Conservation (phyloP, 2,888 invertebrate genomes). For the Salpingus planirostris region DNA sequence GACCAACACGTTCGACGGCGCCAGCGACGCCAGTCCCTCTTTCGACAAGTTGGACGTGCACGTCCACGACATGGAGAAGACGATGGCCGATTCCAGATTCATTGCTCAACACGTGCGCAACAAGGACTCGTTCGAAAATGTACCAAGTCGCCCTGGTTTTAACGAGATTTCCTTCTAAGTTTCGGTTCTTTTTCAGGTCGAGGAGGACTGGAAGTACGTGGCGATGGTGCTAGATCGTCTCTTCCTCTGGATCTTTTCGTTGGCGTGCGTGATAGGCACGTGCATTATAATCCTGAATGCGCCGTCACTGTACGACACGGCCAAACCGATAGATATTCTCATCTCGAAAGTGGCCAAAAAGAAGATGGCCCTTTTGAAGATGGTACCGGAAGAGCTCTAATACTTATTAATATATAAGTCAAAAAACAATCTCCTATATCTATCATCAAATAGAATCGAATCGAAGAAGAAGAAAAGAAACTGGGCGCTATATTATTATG, state of each 20-base stretch:
- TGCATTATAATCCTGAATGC: constrained; percentile 82
- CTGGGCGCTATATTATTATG: too few species aligned
- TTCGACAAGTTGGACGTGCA: constrained; percentile 73
- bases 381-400: constrained; percentile 58
- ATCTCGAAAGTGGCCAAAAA: constrained; percentile 89
- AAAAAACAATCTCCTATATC: background rate
- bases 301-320: constrained; percentile 84
- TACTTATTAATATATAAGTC: background rate
- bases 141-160: constrained; percentile 34
- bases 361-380: constrained; percentile 78
- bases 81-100: constrained; percentile 85
- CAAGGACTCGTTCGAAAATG: constrained; percentile 89
- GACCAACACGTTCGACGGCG: constrained; percentile 45
- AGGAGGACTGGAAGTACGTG: constrained; percentile 98
- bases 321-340: constrained; percentile 80
- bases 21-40: constrained; percentile 63
- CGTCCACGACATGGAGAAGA: constrained; percentile 82
- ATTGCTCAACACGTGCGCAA: constrained; percentile 93
- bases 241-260: constrained; percentile 91
- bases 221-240: constrained; percentile 93
- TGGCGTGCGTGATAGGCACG: constrained; percentile 87
- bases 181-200: constrained; percentile 54
- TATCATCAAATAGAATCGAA: too few species aligned
- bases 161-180: background rate
- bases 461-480: constrained; percentile 3